Percentiles rank a stretch among this genome's conserved stretches.
Evolutionary conservation across 2,797 vertebrate genomes (phyloP).

Genomic region (Gallinago nigripennis): DNA sequence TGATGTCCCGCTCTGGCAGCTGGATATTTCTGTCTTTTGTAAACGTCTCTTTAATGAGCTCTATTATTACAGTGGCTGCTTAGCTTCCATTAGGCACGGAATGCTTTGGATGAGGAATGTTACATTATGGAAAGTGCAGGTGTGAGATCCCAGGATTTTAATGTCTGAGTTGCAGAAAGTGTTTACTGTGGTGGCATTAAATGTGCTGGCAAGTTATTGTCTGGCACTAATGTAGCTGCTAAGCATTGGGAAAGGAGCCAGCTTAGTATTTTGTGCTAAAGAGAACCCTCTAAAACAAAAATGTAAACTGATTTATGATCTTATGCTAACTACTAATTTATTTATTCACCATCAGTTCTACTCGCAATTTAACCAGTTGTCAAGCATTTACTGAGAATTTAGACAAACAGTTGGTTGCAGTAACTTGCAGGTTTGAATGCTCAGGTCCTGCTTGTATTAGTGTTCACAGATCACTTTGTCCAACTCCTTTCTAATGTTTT

Average conservation of each 20-base stretch:
- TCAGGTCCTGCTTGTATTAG: not conserved
- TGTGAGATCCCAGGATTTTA: not conserved
- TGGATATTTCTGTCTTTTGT: slow-evolving; percentile 1
- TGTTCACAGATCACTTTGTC: not conserved
- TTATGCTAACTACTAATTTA: not conserved
- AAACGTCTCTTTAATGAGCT: not conserved
- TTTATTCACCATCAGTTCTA: not conserved
- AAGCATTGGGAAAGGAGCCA: not conserved
- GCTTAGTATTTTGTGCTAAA: not conserved
- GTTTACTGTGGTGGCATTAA: slow-evolving; percentile 20
- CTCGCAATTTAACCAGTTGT: not conserved
- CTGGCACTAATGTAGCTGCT: not conserved
- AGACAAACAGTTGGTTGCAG: not conserved
- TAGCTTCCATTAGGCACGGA: not conserved
- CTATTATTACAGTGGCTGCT: not conserved
- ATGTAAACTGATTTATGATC: not conserved
- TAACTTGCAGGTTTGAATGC: not conserved
- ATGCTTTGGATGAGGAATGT: not conserved
- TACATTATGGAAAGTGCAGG: not conserved
- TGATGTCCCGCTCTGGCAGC: not conserved
- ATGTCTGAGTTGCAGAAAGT: not conserved
- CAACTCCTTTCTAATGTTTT: not conserved
- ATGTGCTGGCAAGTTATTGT: not conserved
- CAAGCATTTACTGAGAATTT: not conserved
- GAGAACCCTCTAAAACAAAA: not conserved